phyloP scores from a whole-genome alignment of 2,797 vertebrate species.

The Argya squamiceps region DNA sequence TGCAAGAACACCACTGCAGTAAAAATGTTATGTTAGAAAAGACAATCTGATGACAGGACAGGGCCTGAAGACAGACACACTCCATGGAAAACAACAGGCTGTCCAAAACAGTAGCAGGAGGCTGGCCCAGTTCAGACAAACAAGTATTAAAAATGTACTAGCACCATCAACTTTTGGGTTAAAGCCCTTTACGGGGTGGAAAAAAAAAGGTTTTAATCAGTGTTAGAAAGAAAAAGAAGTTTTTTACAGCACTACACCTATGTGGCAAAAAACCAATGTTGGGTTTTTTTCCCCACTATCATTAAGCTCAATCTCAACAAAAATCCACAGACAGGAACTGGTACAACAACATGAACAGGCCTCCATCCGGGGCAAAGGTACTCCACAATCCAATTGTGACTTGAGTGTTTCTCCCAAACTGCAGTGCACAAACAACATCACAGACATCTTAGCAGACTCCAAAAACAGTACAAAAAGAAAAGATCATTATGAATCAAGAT shows the following conservation, averaged over 20 bases:
- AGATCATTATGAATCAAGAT: constrained; percentile 61
- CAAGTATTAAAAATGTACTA: constrained; percentile 71
- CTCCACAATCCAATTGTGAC: constrained; percentile 3
- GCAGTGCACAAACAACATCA: constrained; percentile 67
- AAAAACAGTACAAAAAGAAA: constrained; percentile 66
- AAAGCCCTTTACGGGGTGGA: constrained; percentile 74
- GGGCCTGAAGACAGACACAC: constrained; percentile 40
- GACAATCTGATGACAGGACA: constrained; percentile 52
- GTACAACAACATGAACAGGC: constrained; percentile 43
- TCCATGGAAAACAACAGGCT: constrained; percentile 47
- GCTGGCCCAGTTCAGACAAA: constrained; percentile 61
- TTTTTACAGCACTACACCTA: constrained; percentile 66
- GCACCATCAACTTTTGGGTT: constrained; percentile 77
- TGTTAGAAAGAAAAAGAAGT: not conserved
- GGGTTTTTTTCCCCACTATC: not conserved
- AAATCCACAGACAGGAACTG: constrained; percentile 51
- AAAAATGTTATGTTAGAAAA: constrained; percentile 68
- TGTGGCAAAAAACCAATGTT: constrained; percentile 61
- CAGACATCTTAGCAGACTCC: constrained; percentile 56
- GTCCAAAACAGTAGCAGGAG: constrained; percentile 55
- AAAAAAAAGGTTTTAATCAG: constrained; percentile 23
- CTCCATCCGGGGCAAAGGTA: constrained; percentile 27
- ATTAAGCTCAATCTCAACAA: constrained; percentile 51
- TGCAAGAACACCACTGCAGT: constrained; percentile 58
- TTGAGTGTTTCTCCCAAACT: constrained; percentile 50